Base-by-base conservation (phyloP, 2,888 invertebrate genomes). In the Spodoptera littoralis region DNA sequence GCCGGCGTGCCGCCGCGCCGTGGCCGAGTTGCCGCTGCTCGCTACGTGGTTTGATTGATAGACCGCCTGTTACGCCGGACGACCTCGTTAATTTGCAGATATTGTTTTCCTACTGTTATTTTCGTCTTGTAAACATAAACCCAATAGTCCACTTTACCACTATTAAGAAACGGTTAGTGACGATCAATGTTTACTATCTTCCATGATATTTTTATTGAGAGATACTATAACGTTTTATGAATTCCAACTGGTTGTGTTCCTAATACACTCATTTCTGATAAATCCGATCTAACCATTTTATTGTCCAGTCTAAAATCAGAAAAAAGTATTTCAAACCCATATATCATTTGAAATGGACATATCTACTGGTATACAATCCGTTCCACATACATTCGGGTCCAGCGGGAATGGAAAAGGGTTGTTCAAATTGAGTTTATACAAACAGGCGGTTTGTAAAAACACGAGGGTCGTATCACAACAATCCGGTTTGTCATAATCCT, bases 11-110 rank as follows among this genome's bases (percentile, higher is more conserved):
- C 72, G 70, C 52, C 44, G 80, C 68, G 77, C 66, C 72, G 62
- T 67, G 60, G 70, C 68, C 65, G 67, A 5, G 60, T 66, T 59
- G 70, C 74, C 79, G 77, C 77, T 46, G 60, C 36, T 41, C 55
- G 52, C 55, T 50, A 53, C 83, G 76, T 81, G 68, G 83, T 83
- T 90, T 92, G 92, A 92, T 92, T 92, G 92, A 93, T 92, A 87
- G 91, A 89, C 90, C 88, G 89, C 89, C 88, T 88, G 90, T 88
- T 89, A 89, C 86, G 90, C 86, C 84, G 88, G 88, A 89, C 77
- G 88, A 87, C 88, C 89, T 92, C 88, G 86, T 91, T 90, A 85
- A 80, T 80, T 80, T 66, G 53, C 57, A 65, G 64, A 76, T 90
- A 86, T 88, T 89, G 88, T 88, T 89, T 87, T 86, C 75, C 80